A percentile compares a stretch with the other conserved stretches of the same genome.
phyloP scores from a whole-genome alignment of 1,140 invertebrate species.

The Meteorus sp. region DNA sequence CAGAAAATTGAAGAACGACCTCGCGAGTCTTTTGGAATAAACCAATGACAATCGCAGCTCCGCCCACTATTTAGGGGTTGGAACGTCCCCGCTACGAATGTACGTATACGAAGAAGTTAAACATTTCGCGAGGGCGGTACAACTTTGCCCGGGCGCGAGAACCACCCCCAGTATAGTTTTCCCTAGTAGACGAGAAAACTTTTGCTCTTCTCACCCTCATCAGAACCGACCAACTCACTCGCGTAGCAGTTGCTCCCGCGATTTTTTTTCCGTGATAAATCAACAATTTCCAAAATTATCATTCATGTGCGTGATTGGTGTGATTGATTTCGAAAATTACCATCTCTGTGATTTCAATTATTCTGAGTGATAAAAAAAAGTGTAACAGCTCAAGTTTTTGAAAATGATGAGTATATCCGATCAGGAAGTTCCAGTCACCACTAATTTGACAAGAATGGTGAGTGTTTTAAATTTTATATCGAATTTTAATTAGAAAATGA shows the following conservation, averaged over 20 bases:
- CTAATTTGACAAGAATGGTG: slow-evolving; percentile 35
- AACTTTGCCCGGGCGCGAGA: not conserved
- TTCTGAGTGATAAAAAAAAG: slow-evolving; percentile 1
- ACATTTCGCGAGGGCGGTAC: not conserved
- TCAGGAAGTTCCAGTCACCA: slow-evolving; percentile 38
- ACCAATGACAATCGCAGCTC: too few relatives aligned
- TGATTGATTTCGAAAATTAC: not conserved
- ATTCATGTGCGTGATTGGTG: not conserved
- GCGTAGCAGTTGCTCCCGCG: slow-evolving; percentile 34
- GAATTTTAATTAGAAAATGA: slow-evolving; percentile 1
- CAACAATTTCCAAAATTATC: slow-evolving; percentile 1
- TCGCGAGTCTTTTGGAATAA: too few relatives aligned
- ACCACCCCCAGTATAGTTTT: slow-evolving; percentile 5
- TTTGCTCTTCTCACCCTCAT: slow-evolving; percentile 28
- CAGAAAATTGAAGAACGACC: too few relatives aligned
- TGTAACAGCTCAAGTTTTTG: not conserved
- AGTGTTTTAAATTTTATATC: slow-evolving; percentile 22
- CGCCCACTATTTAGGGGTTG: too few relatives aligned
- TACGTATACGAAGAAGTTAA: too few relatives aligned
- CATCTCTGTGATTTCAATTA: not conserved
- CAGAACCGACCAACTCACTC: slow-evolving; percentile 43
- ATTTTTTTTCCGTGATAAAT: slow-evolving; percentile 20
- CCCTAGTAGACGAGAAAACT: slow-evolving; percentile 26
- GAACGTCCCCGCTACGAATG: too few relatives aligned
- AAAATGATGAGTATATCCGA: slow-evolving; percentile 39